Percentiles rank a stretch among this genome's conserved stretches.
phyloP scores from a whole-genome alignment of 1,140 invertebrate genomes.

The Dolichoris vasculosae region DNA sequence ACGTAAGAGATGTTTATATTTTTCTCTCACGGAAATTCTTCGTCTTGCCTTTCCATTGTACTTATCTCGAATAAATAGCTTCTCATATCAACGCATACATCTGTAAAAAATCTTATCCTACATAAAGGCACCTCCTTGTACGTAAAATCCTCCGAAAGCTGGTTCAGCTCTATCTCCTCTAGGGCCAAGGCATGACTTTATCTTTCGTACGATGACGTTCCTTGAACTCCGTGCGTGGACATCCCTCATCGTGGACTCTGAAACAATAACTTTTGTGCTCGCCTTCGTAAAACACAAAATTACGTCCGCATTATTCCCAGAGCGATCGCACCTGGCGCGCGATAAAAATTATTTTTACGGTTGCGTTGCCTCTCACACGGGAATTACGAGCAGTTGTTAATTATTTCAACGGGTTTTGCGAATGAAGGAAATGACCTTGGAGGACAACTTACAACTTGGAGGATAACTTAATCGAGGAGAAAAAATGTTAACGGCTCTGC shows the following conservation, averaged over 20 bases:
- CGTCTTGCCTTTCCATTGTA: neutral
- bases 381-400: neutral
- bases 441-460: neutral
- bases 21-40: neutral
- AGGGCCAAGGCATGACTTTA: no score
- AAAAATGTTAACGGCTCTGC: neutral
- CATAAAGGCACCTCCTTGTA: neutral
- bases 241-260: slow-evolving; percentile 1
- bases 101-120: neutral
- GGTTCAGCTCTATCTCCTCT: no score
- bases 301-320: slow-evolving; percentile 27
- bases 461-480: neutral
- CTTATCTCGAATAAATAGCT: neutral
- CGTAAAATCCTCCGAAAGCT: no score
- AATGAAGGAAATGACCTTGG: neutral
- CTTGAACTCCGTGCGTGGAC: neutral
- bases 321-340: neutral
- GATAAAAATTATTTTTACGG: slow-evolving; percentile 2
- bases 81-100: neutral
- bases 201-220: no score
- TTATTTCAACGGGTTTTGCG: neutral
- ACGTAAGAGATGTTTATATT: neutral
- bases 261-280: slow-evolving; percentile 38
- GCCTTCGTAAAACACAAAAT: slow-evolving; percentile 31
- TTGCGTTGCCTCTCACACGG: neutral